Base-by-base conservation (phyloP, 1,140 invertebrate genomes). In the Euschistus heros region DNA sequence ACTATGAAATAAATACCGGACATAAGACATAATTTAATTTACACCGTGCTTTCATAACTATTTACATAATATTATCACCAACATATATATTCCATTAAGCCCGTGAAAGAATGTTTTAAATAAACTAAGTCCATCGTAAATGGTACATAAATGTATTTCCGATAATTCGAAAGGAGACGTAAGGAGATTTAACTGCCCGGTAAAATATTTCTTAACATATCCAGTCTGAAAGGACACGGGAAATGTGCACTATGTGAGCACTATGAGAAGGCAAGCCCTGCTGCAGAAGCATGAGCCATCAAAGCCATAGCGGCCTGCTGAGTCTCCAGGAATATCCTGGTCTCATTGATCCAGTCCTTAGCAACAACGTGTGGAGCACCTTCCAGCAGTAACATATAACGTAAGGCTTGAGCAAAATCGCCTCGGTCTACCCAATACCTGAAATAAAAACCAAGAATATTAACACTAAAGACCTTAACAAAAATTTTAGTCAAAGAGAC, bases 371-470 rank as follows among this genome's bases (percentile, higher is more conserved):
- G 79, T 0, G 94, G 80, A 24, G 91, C 91, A 22, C 94, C 94
- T 71, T 86, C 81, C 24, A 98, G 76, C 47, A 96, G 81, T 73
- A 94, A 94, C 80, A 97, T 87, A 75, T 95, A 96, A 61, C 87
- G 84, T 0, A 97, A 76, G 0, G 93, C 89, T 74, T 87, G 84
- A 55, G 86, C 81, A 50, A 97, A 82, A 71, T 97, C 84, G 22
- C 89, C 88, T 69, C 87, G 83, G 70, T 96, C 89, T 67, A 98
- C 76, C 79, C 88, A 88, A 73, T 89, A 91, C 72, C 89, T 92
- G 70, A 68, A 73, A 73, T 30, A 42, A 60, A 61, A 63, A 63
- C 26, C 26, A 67, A 60, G n/a, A n/a, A n/a, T n/a, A n/a, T n/a
- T n/a, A n/a, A n/a, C n/a, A n/a, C n/a, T n/a, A n/a, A n/a, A n/a